phyloP scores from a whole-genome alignment of 2,113 vertebrate species.

The Corythornis madagascariensis region DNA sequence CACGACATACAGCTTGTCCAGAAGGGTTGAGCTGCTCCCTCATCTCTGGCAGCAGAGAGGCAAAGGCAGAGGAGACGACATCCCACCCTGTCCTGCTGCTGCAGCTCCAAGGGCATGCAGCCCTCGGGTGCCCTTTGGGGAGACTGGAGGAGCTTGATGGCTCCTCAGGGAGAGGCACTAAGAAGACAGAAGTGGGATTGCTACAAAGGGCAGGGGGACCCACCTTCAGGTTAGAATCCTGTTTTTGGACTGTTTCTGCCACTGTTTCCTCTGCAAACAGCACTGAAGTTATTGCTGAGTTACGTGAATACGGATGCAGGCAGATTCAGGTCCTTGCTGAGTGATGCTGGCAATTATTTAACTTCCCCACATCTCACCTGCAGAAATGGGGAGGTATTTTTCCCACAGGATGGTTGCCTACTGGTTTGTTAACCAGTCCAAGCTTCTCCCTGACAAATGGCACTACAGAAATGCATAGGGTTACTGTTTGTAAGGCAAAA shows the following conservation, averaged over 20 bases:
- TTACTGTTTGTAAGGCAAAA: not conserved
- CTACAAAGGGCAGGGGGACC: accelerated
- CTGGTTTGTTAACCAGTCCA: not conserved
- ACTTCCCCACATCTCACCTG: not conserved
- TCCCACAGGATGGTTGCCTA: not conserved
- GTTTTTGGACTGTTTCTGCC: not conserved
- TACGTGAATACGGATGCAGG: not conserved
- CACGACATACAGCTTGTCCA: not conserved
- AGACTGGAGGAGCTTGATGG: not conserved
- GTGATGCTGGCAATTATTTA: not conserved
- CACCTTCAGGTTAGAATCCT: not conserved
- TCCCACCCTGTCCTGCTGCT: not conserved
- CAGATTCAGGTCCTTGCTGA: not conserved
- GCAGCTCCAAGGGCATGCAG: accelerated
- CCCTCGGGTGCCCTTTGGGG: accelerated
- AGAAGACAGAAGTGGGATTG: accelerated
- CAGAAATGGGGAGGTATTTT: not conserved
- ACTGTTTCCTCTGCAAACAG: not conserved
- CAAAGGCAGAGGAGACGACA: not conserved
- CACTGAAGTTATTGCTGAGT: not conserved
- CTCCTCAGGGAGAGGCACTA: accelerated
- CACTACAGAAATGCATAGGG: not conserved
- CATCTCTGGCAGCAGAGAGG: not conserved
- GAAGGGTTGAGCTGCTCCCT: not conserved
- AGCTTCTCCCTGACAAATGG: not conserved